Percentiles rank a stretch among this genome's conserved stretches.
phyloP scores from a whole-genome alignment of 2,888 invertebrate species.

The Urechis unicinctus region DNA sequence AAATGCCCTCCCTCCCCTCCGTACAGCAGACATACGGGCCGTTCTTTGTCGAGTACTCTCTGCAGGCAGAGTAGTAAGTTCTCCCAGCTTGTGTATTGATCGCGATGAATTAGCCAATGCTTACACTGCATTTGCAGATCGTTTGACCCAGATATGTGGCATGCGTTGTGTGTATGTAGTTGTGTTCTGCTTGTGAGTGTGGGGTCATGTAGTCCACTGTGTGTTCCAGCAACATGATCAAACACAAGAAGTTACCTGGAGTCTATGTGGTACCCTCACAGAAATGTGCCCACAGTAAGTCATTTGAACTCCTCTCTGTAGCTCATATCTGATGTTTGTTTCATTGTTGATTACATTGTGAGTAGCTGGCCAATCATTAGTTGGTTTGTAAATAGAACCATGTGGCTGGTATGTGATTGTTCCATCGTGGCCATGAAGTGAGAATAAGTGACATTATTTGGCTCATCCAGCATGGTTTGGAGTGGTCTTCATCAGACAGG shows the following conservation, averaged over 20 bases:
- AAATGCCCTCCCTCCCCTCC: too few relatives aligned
- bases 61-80: background rate
- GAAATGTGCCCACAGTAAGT: conserved; percentile 42
- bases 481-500: conserved; percentile 80
- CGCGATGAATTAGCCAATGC: too few relatives aligned
- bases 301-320: background rate
- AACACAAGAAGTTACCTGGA: conserved; percentile 75
- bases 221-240: conserved; percentile 35
- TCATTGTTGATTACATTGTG: too few relatives aligned
- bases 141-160: too few relatives aligned
- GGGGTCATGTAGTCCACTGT: too few relatives aligned
- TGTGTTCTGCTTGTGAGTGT: too few relatives aligned
- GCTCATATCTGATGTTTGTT: background rate
- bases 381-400: background rate
- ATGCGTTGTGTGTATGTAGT: too few relatives aligned
- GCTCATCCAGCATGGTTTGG: conserved; percentile 77
- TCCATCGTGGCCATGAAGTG: background rate
- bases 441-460: conserved; percentile 1
- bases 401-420: background rate
- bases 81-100: too few relatives aligned
- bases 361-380: too few relatives aligned
- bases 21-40: background rate
- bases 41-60: background rate
- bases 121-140: too few relatives aligned
- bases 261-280: conserved; percentile 85